Conservation (phyloP, 2,113 vertebrate genomes). For the Cercocebus atys region DNA sequence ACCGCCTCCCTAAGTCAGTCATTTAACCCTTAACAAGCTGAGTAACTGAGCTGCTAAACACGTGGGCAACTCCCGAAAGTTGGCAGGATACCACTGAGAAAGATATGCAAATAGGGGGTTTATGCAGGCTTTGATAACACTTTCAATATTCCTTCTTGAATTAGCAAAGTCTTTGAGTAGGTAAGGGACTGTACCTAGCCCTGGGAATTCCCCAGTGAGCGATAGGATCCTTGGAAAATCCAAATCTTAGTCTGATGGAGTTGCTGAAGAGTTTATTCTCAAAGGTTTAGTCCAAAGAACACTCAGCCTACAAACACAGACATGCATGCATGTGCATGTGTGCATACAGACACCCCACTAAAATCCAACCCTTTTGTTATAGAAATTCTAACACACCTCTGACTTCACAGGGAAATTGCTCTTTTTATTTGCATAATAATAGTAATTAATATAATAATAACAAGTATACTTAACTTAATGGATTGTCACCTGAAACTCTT, state of each 20-base stretch:
- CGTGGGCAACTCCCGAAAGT: not conserved
- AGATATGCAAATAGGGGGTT: constrained; percentile 13
- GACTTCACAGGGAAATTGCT: not conserved
- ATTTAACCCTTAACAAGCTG: not conserved
- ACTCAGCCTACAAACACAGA: not conserved
- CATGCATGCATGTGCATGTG: not conserved
- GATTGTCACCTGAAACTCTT: constrained; percentile 6
- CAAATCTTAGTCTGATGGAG: not conserved
- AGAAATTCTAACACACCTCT: constrained; percentile 2
- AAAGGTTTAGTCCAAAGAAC: not conserved
- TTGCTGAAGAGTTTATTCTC: constrained; percentile 45
- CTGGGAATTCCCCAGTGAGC: constrained; percentile 40
- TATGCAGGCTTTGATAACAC: constrained; percentile 39
- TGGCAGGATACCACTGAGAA: constrained; percentile 41
- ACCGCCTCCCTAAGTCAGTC: not conserved
- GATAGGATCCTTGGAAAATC: constrained; percentile 43
- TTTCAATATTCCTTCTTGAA: constrained; percentile 48
- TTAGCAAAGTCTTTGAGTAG: not conserved
- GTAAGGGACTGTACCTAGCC: not conserved
- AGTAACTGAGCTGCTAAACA: not conserved
- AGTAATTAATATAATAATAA: not conserved
- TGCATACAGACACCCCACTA: not conserved
- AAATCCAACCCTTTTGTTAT: not conserved
- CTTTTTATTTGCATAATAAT: constrained; percentile 37
- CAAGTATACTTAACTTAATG: not conserved